A percentile compares a stretch with the other conserved stretches of the same genome.
Evolutionary conservation across 2,888 invertebrate genomes (phyloP).

Genomic region (Dichetophora obliterata): DNA sequence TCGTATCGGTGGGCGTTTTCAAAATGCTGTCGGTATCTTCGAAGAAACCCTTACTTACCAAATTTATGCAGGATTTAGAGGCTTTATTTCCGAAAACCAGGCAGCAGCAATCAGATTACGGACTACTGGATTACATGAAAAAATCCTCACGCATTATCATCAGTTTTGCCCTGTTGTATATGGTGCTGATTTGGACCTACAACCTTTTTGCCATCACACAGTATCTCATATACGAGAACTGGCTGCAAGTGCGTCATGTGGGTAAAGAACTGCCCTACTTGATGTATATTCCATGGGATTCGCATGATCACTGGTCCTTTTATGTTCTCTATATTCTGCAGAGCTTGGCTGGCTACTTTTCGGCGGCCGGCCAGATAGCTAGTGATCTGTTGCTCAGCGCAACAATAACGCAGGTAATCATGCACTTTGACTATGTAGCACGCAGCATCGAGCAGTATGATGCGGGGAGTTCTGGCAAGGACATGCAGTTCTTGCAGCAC

Average conservation of each 20-base stretch:
- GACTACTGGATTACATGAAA: constrained; percentile 47
- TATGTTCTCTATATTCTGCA: constrained; percentile 54
- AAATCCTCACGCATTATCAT: constrained; percentile 51
- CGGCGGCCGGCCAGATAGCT: constrained; percentile 60
- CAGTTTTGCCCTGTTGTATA: constrained; percentile 58
- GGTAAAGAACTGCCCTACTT: constrained; percentile 55
- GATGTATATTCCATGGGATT: constrained; percentile 57
- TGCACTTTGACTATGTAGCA: constrained; percentile 63
- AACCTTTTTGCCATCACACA: constrained; percentile 59
- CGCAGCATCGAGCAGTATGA: constrained; percentile 47
- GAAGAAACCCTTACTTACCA: constrained; percentile 43
- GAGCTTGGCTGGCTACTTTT: constrained; percentile 57
- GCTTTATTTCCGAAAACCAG: constrained; percentile 47
- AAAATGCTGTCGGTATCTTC: constrained; percentile 52
- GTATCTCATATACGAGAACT: constrained; percentile 54
- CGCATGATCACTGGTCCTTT: constrained; percentile 54
- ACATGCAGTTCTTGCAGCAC: constrained; percentile 39
- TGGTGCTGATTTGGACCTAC: constrained; percentile 62
- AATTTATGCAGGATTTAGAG: constrained; percentile 45
- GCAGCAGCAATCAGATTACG: constrained; percentile 44
- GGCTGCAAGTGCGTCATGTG: constrained; percentile 49
- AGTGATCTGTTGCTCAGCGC: constrained; percentile 62
- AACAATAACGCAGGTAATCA: constrained; percentile 59
- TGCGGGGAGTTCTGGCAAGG: constrained; percentile 34
- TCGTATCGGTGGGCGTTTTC: constrained; percentile 47